These are phyloP conservation scores for Aethes cnicana DNA, from an alignment of 2,888 invertebrate genomes.

Conservation along the genomic window DNA sequence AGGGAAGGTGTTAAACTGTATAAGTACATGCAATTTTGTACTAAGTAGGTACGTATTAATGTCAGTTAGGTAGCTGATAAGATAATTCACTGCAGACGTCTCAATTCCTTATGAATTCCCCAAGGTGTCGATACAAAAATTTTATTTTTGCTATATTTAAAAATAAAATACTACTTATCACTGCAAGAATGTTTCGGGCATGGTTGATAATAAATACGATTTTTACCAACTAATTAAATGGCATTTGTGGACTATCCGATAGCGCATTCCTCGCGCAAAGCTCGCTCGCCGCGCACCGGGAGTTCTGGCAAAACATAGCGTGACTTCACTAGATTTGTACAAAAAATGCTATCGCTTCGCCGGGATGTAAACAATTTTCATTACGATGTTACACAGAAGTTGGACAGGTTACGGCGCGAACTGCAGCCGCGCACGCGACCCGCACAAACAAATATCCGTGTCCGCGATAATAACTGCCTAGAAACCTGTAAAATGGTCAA, in stretches of 20 bases:
- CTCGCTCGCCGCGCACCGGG: slow-evolving; percentile 14
- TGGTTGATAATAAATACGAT: slow-evolving; percentile 1
- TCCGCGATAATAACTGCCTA: slow-evolving; percentile 6
- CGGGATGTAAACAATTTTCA: slow-evolving; percentile 65
- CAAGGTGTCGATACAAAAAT: too few species aligned
- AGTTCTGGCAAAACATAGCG: slow-evolving; percentile 21
- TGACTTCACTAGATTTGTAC: slow-evolving; percentile 29
- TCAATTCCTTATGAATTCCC: too few species aligned
- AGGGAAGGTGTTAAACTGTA: too few species aligned
- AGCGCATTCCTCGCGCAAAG: slow-evolving; percentile 14
- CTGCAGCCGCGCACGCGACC: slow-evolving; percentile 64
- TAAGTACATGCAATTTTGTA: too few species aligned
- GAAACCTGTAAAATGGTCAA: slow-evolving; percentile 3
- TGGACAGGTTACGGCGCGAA: slow-evolving; percentile 69
- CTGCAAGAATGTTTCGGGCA: background rate
- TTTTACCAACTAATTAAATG: slow-evolving; percentile 15
- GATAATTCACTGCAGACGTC: too few species aligned
- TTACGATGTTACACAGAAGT: slow-evolving; percentile 57
- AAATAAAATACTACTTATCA: background rate
- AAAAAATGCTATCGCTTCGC: slow-evolving; percentile 41
- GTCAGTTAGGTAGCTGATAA: too few species aligned
- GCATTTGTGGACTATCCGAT: slow-evolving; percentile 11
- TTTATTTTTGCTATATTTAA: too few species aligned
- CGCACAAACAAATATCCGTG: slow-evolving; percentile 40
- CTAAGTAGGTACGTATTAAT: background rate